Conservation (phyloP, 2,113 vertebrate species). For the Istiophorus platypterus region DNA sequence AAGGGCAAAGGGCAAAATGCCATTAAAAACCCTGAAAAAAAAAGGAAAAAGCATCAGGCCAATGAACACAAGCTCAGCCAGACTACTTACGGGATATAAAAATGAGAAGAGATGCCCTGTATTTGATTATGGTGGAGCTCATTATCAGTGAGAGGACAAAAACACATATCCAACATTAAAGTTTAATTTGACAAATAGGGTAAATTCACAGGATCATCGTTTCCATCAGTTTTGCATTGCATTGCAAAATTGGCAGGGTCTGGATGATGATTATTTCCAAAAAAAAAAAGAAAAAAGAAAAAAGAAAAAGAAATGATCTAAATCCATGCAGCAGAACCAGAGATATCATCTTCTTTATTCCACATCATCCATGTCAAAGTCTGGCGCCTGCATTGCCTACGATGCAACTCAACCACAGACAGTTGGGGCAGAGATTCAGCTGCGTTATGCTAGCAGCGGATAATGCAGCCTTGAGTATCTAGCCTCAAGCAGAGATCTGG, state of each 20-base stretch:
- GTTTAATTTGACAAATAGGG: no score
- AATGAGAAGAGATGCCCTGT: background rate
- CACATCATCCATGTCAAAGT: no score
- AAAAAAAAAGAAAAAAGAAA: no score
- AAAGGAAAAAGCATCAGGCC: no score
- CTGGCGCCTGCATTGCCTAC: background rate
- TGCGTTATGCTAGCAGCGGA: background rate
- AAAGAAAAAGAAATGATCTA: background rate
- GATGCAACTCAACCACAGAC: background rate
- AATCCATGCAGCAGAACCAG: background rate
- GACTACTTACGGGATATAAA: background rate
- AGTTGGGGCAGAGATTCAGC: background rate
- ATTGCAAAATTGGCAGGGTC: background rate
- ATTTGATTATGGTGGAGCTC: background rate
- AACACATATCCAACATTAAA: no score
- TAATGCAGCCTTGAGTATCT: background rate
- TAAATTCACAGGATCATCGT: no score
- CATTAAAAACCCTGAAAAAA: no score
- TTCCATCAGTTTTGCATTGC: no score
- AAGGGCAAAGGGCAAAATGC: no score
- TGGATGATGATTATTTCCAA: no score
- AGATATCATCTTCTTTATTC: background rate
- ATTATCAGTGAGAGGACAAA: background rate
- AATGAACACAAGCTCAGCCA: background rate
- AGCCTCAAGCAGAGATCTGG: background rate